These are phyloP conservation scores for Balaeniceps rex DNA, from an alignment of 2,113 vertebrate genomes.

Conservation along the genomic window DNA sequence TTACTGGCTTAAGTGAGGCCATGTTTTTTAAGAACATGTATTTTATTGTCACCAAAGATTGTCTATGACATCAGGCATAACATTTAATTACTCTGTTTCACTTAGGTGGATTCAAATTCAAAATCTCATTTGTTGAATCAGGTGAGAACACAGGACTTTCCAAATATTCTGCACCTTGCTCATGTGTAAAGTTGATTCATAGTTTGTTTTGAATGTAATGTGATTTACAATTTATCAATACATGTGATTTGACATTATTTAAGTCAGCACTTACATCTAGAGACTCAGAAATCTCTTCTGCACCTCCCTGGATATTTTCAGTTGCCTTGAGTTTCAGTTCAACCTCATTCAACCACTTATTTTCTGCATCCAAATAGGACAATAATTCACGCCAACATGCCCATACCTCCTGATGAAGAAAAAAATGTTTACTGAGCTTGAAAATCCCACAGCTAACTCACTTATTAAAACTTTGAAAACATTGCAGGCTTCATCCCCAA, in stretches of 20 bases:
- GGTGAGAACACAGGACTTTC: neutral
- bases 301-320: constrained; percentile 83
- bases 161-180: neutral
- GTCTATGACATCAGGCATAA: neutral
- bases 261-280: constrained; percentile 81
- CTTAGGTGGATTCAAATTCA: neutral
- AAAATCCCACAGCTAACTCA: neutral
- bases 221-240: neutral
- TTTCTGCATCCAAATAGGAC: constrained; percentile 91
- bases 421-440: neutral
- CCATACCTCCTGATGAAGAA: constrained; percentile 89
- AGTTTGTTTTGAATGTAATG: neutral
- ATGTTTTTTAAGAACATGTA: neutral
- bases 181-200: neutral
- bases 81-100: neutral
- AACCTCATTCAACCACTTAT: constrained; percentile 89
- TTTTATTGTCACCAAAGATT: neutral
- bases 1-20: neutral
- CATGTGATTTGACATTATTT: neutral
- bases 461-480: neutral
- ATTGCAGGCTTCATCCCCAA: neutral
- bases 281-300: constrained; percentile 86
- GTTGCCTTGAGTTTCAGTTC: constrained; percentile 88
- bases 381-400: constrained; percentile 92
- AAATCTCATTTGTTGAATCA: neutral